phyloP scores from a whole-genome alignment of 2,113 vertebrate genomes.

The Loxodonta africana region DNA sequence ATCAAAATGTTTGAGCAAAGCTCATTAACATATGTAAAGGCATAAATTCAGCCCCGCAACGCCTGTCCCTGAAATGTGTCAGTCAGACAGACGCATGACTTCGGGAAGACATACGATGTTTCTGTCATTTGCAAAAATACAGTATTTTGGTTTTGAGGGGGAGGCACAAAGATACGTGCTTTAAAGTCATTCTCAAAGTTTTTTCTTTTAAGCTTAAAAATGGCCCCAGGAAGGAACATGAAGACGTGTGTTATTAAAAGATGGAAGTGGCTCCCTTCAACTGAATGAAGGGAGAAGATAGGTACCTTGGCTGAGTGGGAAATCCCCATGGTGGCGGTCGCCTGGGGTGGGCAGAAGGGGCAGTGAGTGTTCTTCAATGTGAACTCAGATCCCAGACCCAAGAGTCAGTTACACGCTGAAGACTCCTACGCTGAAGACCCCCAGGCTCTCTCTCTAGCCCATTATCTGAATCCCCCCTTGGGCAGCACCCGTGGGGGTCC shows the following conservation, averaged over 20 bases:
- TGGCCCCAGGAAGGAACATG: conserved; percentile 52
- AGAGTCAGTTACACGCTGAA: not conserved
- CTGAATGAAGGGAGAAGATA: not conserved
- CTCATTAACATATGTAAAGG: conserved; percentile 1
- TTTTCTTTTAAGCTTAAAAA: conserved; percentile 62
- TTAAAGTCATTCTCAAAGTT: conserved; percentile 68
- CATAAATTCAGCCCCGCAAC: conserved; percentile 72
- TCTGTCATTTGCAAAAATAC: conserved; percentile 77
- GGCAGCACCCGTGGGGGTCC: fast-evolving
- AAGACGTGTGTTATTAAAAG: conserved; percentile 24
- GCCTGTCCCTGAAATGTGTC: conserved; percentile 77
- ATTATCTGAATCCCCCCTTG: too few relatives aligned
- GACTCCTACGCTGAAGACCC: not conserved
- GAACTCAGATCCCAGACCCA: not conserved
- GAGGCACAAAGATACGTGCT: conserved; percentile 70
- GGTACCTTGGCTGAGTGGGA: not conserved
- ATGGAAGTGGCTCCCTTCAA: conserved; percentile 1
- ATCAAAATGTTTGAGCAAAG: conserved; percentile 47
- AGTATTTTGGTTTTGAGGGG: conserved; percentile 80
- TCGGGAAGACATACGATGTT: conserved; percentile 84
- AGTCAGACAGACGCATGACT: conserved; percentile 85
- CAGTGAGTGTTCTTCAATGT: fast-evolving
- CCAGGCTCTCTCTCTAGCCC: not conserved
- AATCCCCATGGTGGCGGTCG: not conserved
- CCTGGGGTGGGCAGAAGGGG: fast-evolving